Evolutionary conservation across 2,113 vertebrate species (phyloP), one percentile per base, ranked within the genome.

Genomic region (Poecilia latipinna): DNA sequence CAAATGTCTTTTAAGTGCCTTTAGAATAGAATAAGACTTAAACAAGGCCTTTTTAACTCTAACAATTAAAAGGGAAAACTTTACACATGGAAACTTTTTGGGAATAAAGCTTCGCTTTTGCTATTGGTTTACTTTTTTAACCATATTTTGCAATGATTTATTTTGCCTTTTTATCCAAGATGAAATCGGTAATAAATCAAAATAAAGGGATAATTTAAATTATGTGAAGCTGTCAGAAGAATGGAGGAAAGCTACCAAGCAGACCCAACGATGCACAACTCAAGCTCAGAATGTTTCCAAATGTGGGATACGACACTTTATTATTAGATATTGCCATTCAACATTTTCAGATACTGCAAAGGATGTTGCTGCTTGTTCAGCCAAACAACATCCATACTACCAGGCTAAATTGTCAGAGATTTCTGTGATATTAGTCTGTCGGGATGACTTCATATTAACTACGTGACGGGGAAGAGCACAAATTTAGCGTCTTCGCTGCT

Each of bases 1-100:
- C 60, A 69, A 70, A 79, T 88, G 84, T 90, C 44, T 82, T 93
- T 95, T 93, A 98, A 98, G 97, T 98, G 97, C 97, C 97, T 98
- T 97, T 95, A 94, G 95, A 92, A 91, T 94, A 94, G 91, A 93
- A 91, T 88, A 90, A 75, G 77, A 77, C 84, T 61, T 92, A 84
- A 82, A 92, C 79, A 65, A 87, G 81, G 77, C 87, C 77, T 91
- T 93, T 89, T 87, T 88, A 71, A 90, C 87, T 88, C 80, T 78
- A 83, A 91, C 91, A 92, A 93, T 78, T 75, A 65, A 77, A 90
- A 91, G 78, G 82, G 75, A 89, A 91, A 89, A 79, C 32, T 86
- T 70, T 88, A 74, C 70, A 85, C 75, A 73, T 63, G 61, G 67
- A 68, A 61, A 66, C 22, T 69, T 81, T 37, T 87, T 87, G 63